Base-by-base conservation (phyloP, 1,140 invertebrate species). In the Himalopsyche phryganea region DNA sequence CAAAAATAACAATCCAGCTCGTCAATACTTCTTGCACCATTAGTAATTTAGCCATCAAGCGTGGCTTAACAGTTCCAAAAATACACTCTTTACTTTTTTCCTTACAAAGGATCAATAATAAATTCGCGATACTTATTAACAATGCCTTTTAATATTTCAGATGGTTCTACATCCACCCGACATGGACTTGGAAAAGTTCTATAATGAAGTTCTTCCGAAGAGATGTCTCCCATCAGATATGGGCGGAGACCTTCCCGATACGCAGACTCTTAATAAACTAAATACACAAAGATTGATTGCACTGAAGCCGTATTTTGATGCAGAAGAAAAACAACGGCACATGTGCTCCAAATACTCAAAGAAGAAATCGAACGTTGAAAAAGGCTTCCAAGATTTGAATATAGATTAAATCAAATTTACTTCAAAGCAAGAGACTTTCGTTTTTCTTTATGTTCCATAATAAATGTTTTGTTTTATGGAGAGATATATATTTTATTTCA, bases 141-240 rank as follows among this genome's bases (percentile, higher is more conserved):
- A n/a, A n/a, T n/a, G n/a, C n/a, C n/a, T n/a, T n/a, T n/a, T n/a
- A n/a, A n/a, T n/a, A n/a, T 69, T 69, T 32, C 68, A 77, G 74
- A 67, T 78, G 15, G 72, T 73, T 63, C 74, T 78, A 62, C 74
- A 76, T 64, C 64, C 70, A 45, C 71, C 74, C 45, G 69, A 69
- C 10, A 69, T 72, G 20, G 69, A 78, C 38, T 28, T 76, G 18
- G 69, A 71, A 32, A 68, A 71, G 15, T 77, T 78, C 62, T 74
- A 75, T 58, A 68, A 70, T n/a, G 72, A 72, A 0, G 67, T 70
- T 0, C 62, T 75, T 11, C 75, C 76, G 0, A 66, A 71, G 4
- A 71, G 68, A 2, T 63, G 66, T 0, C 50, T 77, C n/a, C 75
- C 74, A 0, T 68, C 71, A 0, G 69, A 76, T 60, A 65, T 74